phyloP scores from a whole-genome alignment of 2,797 vertebrate genomes.

The Bucorvus abyssinicus region DNA sequence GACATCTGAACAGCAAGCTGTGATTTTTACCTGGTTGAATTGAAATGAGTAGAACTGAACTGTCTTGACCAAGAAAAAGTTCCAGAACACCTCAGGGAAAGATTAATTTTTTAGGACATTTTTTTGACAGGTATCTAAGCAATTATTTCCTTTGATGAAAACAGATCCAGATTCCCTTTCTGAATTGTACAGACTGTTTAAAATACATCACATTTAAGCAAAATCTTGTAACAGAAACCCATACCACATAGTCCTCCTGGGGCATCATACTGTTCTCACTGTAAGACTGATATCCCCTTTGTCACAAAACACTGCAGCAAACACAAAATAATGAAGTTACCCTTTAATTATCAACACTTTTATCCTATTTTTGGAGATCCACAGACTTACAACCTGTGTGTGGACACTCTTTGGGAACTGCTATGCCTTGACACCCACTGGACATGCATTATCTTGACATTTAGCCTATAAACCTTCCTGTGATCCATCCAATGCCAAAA shows the following conservation, averaged over 20 bases:
- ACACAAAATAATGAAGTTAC: background rate
- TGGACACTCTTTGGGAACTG: background rate
- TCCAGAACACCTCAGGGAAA: fast-evolving
- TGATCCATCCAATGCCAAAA: background rate
- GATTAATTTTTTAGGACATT: background rate
- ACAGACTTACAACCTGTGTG: background rate
- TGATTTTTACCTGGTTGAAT: background rate
- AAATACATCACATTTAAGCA: background rate
- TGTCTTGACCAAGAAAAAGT: background rate
- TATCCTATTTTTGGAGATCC: background rate
- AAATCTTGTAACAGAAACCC: background rate
- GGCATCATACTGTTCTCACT: background rate
- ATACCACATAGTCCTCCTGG: background rate
- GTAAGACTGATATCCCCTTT: background rate
- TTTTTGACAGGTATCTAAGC: background rate
- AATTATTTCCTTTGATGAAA: background rate
- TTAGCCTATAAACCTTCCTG: background rate
- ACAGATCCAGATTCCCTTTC: background rate
- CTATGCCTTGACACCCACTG: background rate
- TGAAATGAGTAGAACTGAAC: background rate
- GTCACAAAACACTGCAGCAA: background rate
- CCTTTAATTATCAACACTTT: background rate
- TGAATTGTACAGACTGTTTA: background rate
- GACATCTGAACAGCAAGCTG: background rate
- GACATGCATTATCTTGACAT: fast-evolving